These are phyloP conservation scores for Drosophila bunnanda DNA, from an alignment of 2,888 invertebrate genomes.

Conservation along the genomic window DNA sequence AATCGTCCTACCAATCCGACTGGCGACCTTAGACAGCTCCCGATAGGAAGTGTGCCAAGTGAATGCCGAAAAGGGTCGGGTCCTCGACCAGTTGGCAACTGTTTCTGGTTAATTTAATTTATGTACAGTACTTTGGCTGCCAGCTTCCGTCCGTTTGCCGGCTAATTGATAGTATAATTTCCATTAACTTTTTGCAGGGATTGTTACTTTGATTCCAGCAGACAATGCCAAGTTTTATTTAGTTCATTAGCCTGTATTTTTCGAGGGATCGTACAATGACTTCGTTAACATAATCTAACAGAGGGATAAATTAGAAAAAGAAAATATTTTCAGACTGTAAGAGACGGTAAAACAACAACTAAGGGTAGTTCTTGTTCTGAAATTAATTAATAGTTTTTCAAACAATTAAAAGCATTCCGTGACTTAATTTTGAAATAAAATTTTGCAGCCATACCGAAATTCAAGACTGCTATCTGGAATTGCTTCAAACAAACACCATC, in stretches of 20 bases:
- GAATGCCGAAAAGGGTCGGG: conserved; percentile 8
- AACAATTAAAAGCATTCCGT: neutral
- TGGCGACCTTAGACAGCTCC: conserved; percentile 39
- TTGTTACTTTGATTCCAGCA: conserved; percentile 30
- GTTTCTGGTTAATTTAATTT: conserved; percentile 68
- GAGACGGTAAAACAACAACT: neutral
- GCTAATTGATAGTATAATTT: conserved; percentile 59
- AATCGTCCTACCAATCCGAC: conserved; percentile 50
- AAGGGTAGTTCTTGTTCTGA: neutral
- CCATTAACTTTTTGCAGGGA: conserved; percentile 27
- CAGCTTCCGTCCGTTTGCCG: conserved; percentile 10
- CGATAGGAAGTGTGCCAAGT: conserved; percentile 68
- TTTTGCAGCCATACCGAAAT: conserved; percentile 68
- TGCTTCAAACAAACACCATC: conserved; percentile 57
- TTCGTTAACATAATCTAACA: too few relatives aligned
- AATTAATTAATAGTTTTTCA: neutral
- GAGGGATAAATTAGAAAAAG: neutral
- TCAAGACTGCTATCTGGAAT: conserved; percentile 77
- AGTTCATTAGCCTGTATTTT: neutral
- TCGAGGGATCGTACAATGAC: neutral
- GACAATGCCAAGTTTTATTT: conserved; percentile 53
- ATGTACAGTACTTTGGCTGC: conserved; percentile 51
- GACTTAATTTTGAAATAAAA: neutral
- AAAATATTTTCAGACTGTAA: too few relatives aligned
- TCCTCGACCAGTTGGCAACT: conserved; percentile 35